phyloP scores from a whole-genome alignment of 2,797 vertebrate genomes.

The Smutsia temminckii region DNA sequence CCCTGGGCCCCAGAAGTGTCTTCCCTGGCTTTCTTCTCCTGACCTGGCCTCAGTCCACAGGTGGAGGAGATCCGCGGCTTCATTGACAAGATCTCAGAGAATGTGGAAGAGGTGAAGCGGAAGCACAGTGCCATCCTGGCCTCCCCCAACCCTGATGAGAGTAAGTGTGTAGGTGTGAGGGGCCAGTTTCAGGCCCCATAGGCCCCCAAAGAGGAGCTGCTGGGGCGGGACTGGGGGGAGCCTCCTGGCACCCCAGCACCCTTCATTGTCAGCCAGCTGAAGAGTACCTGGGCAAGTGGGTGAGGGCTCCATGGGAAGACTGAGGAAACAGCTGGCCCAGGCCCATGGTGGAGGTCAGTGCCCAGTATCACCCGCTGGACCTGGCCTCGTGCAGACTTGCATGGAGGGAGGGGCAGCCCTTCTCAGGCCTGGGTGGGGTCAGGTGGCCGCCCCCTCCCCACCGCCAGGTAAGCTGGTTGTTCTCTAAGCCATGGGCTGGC shows the following conservation, averaged over 20 bases:
- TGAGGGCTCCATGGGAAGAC: not conserved
- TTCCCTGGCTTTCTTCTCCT: not conserved
- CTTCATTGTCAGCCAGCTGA: too few species aligned
- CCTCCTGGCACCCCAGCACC: not conserved
- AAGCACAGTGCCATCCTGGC: conserved; percentile 97
- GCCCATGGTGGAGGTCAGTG: not conserved
- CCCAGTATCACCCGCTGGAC: not conserved
- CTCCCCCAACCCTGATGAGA: conserved; percentile 94
- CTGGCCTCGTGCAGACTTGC: not conserved
- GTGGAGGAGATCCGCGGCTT: conserved; percentile 97
- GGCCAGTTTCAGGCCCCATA: not conserved
- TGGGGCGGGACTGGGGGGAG: too few species aligned
- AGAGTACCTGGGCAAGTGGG: not conserved
- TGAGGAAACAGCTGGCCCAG: not conserved
- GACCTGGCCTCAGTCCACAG: conserved; percentile 79
- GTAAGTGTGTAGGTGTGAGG: conserved; percentile 81
- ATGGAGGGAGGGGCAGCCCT: not conserved
- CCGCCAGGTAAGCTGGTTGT: not conserved
- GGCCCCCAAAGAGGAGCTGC: not conserved
- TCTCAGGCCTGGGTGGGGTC: not conserved
- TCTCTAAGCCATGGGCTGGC: not conserved
- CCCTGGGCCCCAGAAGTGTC: not conserved
- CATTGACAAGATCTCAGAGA: conserved; percentile 95
- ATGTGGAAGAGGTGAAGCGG: conserved; percentile 97
- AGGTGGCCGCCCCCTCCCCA: too few species aligned